Evolutionary conservation across 2,797 vertebrate species (phyloP).

Genomic region (Aeoliscus strigatus): DNA sequence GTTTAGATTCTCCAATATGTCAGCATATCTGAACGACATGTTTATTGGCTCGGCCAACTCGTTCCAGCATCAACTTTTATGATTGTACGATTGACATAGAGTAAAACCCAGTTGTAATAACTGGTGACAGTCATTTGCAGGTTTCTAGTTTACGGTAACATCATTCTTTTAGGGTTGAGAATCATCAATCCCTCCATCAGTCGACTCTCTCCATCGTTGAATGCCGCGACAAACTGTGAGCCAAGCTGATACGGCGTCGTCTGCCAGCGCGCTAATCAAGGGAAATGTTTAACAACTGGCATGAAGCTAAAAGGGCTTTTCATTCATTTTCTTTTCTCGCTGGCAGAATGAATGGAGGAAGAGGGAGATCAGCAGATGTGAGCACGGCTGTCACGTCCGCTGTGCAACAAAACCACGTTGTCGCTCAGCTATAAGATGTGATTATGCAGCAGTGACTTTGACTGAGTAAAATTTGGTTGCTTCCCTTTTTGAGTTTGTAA

Average conservation of each 20-base stretch:
- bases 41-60: constrained; percentile 9
- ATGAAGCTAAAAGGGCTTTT: constrained; percentile 39
- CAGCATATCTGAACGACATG: no score
- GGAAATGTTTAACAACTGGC: constrained; percentile 50
- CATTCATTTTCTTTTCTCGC: constrained; percentile 35
- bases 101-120: no score
- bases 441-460: constrained; percentile 17
- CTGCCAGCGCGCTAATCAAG: constrained; percentile 60
- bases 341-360: background rate
- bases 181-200: no score
- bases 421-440: constrained; percentile 4
- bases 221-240: constrained; percentile 38
- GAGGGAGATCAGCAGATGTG: background rate
- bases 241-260: constrained; percentile 40
- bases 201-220: no score
- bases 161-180: no score
- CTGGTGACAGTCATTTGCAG: no score
- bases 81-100: no score
- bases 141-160: background rate
- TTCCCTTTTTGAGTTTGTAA: constrained; percentile 27
- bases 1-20: no score
- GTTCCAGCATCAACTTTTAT: constrained; percentile 7
- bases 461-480: constrained; percentile 21
- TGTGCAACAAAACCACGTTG: constrained; percentile 6
- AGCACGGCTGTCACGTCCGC: constrained; percentile 14